Percentiles rank a stretch among this genome's conserved stretches.
Evolutionary conservation across 2,797 vertebrate genomes (phyloP).

Genomic region (Syndactyla subalaris): DNA sequence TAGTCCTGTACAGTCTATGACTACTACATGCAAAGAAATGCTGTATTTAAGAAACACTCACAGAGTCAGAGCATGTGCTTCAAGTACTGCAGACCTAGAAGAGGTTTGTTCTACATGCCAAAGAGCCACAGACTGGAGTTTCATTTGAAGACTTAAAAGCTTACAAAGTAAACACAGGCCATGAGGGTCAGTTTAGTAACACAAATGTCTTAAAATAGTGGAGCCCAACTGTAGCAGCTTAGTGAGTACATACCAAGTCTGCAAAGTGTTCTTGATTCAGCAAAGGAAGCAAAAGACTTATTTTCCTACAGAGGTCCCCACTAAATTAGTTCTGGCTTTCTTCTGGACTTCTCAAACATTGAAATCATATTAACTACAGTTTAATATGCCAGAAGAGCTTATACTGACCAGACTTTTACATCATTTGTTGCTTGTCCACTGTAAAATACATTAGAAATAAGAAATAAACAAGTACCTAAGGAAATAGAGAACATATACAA

Average conservation of each 20-base stretch:
- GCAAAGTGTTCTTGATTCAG: background rate
- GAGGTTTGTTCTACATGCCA: background rate
- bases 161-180: background rate
- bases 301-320: background rate
- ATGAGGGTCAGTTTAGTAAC: background rate
- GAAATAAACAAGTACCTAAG: background rate
- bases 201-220: background rate
- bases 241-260: background rate
- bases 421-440: background rate
- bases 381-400: background rate
- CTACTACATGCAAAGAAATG: background rate
- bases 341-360: background rate
- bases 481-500: background rate
- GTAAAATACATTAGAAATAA: background rate
- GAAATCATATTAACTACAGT: background rate
- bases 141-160: background rate
- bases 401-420: background rate
- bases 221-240: background rate
- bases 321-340: background rate
- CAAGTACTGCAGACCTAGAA: background rate
- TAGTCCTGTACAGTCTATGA: background rate
- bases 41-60: background rate
- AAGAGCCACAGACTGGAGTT: background rate
- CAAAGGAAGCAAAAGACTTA: background rate
- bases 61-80: background rate